phyloP scores from a whole-genome alignment of 2,113 vertebrate species.

The Psilopsiagon aymara region DNA sequence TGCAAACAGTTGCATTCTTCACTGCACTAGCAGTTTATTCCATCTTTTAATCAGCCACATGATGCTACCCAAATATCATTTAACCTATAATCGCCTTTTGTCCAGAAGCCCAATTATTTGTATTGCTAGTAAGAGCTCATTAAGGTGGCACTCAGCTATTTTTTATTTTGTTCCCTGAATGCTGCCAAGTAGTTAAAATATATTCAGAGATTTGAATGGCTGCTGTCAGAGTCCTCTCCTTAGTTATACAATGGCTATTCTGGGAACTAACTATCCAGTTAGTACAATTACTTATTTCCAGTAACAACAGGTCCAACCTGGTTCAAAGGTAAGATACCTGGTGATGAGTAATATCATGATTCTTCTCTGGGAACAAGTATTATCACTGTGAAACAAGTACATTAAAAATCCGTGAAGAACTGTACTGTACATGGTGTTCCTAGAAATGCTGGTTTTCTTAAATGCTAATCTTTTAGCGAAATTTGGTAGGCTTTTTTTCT shows the following conservation, averaged over 20 bases:
- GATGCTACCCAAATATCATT: conserved; percentile 20
- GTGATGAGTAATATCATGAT: neutral
- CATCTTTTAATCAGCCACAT: conserved; percentile 11
- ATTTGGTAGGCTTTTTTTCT: neutral
- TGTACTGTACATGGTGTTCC: neutral
- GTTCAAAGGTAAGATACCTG: conserved; percentile 14
- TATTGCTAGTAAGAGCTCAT: neutral
- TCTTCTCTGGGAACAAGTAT: neutral
- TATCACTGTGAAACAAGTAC: neutral
- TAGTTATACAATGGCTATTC: neutral
- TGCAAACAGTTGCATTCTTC: conserved; percentile 11
- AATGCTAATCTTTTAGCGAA: neutral
- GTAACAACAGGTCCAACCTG: neutral
- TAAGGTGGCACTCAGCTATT: neutral
- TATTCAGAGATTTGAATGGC: neutral
- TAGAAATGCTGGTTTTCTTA: neutral
- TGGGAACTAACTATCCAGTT: neutral
- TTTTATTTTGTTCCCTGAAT: neutral
- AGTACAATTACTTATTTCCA: neutral
- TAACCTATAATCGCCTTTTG: neutral
- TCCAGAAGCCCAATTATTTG: conserved; percentile 14
- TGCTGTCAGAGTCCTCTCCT: neutral
- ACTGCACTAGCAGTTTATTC: conserved; percentile 5
- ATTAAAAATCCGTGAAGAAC: neutral
- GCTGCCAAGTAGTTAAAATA: neutral